phyloP scores from a whole-genome alignment of 2,113 vertebrate species.

The Onychostoma macrolepis region DNA sequence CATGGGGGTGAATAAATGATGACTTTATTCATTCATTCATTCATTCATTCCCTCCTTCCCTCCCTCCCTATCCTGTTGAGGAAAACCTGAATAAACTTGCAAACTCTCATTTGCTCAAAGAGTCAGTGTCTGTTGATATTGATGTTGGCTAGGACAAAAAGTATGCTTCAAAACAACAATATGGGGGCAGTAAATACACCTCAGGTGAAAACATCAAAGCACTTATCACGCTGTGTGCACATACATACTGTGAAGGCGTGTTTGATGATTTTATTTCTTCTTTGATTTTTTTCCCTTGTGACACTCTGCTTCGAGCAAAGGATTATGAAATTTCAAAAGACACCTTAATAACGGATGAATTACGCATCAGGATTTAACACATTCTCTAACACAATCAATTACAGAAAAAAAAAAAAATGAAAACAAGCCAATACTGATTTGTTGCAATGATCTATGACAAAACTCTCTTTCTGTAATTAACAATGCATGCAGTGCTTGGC shows the following conservation, averaged over 20 bases:
- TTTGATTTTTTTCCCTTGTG: background rate
- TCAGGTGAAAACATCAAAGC: constrained; percentile 21
- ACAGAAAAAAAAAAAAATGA: background rate
- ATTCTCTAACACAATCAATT: background rate
- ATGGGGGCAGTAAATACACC: constrained; percentile 3
- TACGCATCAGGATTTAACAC: background rate
- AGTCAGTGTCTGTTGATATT: background rate
- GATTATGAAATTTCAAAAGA: background rate
- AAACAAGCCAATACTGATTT: background rate
- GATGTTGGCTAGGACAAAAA: background rate
- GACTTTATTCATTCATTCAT: too few relatives aligned
- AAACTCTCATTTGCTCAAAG: background rate
- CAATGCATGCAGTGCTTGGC: constrained; percentile 27
- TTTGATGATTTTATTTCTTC: background rate
- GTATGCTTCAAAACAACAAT: background rate
- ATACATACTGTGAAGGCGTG: background rate
- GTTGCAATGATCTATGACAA: background rate
- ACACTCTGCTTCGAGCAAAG: background rate
- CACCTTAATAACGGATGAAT: background rate
- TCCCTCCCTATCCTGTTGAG: background rate
- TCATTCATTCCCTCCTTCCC: background rate
- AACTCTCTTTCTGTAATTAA: background rate
- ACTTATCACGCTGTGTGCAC: background rate
- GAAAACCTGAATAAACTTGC: background rate
- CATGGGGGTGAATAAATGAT: background rate